Evolutionary conservation across 2,888 invertebrate species (phyloP).

Genomic region (Watsonalla binaria): DNA sequence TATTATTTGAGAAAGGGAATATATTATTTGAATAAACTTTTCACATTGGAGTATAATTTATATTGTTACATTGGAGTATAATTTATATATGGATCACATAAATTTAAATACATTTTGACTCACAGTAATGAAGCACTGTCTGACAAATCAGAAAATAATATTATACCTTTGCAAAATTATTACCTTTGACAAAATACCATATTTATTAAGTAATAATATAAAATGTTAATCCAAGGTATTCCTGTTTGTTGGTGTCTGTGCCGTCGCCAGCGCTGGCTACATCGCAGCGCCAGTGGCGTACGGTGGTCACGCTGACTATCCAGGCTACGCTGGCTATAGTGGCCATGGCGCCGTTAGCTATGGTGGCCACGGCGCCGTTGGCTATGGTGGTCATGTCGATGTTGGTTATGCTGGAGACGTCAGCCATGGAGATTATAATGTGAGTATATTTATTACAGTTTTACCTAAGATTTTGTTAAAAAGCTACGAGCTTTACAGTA

Average conservation of each 20-base stretch:
- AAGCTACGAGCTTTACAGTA: too few species aligned
- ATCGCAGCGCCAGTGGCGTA: slow-evolving; percentile 30
- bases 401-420: slow-evolving; percentile 28
- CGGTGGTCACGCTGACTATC: slow-evolving; percentile 17
- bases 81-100: too few species aligned
- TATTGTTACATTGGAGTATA: too few species aligned
- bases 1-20: too few species aligned
- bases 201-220: not conserved
- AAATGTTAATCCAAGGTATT: slow-evolving; percentile 42
- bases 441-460: slow-evolving; percentile 26
- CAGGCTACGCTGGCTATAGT: slow-evolving; percentile 19
- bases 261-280: slow-evolving; percentile 49
- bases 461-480: too few species aligned
- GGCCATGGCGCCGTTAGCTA: slow-evolving; percentile 15
- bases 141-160: too few species aligned
- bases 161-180: too few species aligned
- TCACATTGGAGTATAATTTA: too few species aligned
- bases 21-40: too few species aligned
- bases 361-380: slow-evolving; percentile 15
- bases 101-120: too few species aligned
- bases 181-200: too few species aligned
- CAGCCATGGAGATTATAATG: slow-evolving; percentile 60
- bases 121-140: too few species aligned
- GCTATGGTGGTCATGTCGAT: slow-evolving; percentile 18
- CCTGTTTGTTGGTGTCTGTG: slow-evolving; percentile 43